Conservation (phyloP, 2,888 invertebrate genomes). For the Augochlorella aurata region DNA sequence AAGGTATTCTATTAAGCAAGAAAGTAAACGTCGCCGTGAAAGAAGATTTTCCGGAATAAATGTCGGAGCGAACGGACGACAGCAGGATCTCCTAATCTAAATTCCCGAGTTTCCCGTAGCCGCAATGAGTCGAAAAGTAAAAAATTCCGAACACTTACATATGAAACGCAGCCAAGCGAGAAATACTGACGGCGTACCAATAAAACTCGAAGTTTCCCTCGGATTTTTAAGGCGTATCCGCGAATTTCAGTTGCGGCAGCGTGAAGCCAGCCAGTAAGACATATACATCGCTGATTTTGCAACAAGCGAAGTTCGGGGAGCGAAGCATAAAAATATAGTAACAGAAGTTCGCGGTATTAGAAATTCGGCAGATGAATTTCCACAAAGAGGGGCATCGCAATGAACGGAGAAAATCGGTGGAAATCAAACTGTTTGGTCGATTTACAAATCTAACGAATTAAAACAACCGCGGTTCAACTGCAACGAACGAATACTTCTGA, state of each 20-base stretch:
- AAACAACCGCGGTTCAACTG: no score
- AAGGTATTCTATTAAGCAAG: no score
- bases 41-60: neutral
- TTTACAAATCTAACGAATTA: no score
- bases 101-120: neutral
- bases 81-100: neutral
- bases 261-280: slow-evolving; percentile 12
- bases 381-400: neutral
- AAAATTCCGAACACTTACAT: neutral
- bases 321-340: neutral
- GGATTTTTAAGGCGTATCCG: slow-evolving; percentile 23
- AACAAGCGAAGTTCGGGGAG: neutral
- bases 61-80: neutral
- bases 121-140: neutral
- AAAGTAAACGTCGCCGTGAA: neutral
- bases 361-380: neutral
- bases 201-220: slow-evolving; percentile 15
- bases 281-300: neutral
- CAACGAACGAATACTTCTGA: neutral
- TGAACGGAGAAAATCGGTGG: no score
- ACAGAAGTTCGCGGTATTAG: neutral
- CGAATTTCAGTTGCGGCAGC: slow-evolving; percentile 1
- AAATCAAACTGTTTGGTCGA: no score
- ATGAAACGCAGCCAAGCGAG: neutral
- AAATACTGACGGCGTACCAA: neutral